Conservation (phyloP, 2,113 vertebrate species). For the Poeciliopsis prolifica region DNA sequence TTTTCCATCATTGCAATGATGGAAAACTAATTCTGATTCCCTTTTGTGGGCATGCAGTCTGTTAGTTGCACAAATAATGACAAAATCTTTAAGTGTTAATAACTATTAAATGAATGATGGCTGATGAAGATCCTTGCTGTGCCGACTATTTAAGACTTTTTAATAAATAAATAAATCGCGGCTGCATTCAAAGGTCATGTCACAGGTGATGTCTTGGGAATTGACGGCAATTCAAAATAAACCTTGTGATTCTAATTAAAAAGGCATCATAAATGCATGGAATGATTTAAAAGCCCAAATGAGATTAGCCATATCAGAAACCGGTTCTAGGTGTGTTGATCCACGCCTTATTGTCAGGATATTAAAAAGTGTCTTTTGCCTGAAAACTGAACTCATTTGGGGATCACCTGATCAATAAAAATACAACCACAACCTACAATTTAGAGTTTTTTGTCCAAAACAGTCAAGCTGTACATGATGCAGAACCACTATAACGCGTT, state of each 20-base stretch:
- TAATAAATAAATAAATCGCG: not conserved
- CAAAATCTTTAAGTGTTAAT: not conserved
- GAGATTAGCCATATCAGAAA: not conserved
- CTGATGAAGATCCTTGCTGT: not conserved
- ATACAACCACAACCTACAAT: not conserved
- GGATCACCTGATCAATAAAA: slow-evolving; percentile 12
- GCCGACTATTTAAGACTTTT: slow-evolving; percentile 8
- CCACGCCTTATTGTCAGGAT: slow-evolving; percentile 2
- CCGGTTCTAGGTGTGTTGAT: not conserved
- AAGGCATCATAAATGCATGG: slow-evolving; percentile 31
- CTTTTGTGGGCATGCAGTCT: no score
- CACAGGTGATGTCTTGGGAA: slow-evolving; percentile 15
- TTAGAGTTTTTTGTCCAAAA: slow-evolving; percentile 1
- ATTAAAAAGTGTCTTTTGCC: not conserved
- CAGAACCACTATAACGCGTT: not conserved
- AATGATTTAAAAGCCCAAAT: slow-evolving; percentile 22
- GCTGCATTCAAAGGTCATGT: slow-evolving; percentile 21
- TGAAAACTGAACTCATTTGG: slow-evolving; percentile 4
- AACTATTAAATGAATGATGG: slow-evolving; percentile 7
- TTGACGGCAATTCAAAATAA: slow-evolving; percentile 30
- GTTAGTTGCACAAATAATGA: no score
- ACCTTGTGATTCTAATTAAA: slow-evolving; percentile 39
- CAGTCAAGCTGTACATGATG: not conserved
- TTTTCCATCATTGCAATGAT: no score
- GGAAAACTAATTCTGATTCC: no score